phyloP scores from a whole-genome alignment of 1,140 invertebrate species.

The Phymastichus coffea region DNA sequence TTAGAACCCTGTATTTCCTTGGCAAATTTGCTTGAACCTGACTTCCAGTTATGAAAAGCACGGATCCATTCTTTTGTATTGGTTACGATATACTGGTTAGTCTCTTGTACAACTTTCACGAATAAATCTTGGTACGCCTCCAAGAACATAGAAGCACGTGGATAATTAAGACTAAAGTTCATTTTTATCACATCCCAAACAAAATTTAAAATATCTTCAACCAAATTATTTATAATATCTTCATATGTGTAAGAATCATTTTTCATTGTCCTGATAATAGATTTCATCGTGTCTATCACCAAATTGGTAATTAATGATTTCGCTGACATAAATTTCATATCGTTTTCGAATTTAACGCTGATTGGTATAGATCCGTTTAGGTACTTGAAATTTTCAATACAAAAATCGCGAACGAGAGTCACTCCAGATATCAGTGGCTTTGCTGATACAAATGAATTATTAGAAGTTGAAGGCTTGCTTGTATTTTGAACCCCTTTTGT shows the following conservation, averaged over 20 bases:
- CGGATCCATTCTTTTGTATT: background rate
- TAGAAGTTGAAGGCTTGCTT: background rate
- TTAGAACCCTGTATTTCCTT: background rate
- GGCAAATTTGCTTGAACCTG: background rate
- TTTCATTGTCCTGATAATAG: too few species aligned
- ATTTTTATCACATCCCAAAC: slow-evolving; percentile 3
- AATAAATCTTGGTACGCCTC: background rate
- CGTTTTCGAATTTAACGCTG: too few species aligned
- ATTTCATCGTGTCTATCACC: too few species aligned
- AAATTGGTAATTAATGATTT: background rate
- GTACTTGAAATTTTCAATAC: background rate
- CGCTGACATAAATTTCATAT: background rate
- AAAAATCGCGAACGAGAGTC: background rate
- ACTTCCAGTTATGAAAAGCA: background rate
- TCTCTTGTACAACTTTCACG: background rate
- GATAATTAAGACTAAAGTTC: background rate
- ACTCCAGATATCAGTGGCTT: slow-evolving; percentile 1
- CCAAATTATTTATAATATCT: too few species aligned
- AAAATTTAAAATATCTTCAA: background rate
- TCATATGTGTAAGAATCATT: background rate
- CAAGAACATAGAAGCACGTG: background rate
- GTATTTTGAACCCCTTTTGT: too few species aligned
- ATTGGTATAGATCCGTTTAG: too few species aligned
- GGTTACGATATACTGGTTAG: background rate
- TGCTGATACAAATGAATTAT: background rate